These are phyloP conservation scores for Nasua narica DNA, from an alignment of 2,797 vertebrate genomes.

Conservation along the genomic window DNA sequence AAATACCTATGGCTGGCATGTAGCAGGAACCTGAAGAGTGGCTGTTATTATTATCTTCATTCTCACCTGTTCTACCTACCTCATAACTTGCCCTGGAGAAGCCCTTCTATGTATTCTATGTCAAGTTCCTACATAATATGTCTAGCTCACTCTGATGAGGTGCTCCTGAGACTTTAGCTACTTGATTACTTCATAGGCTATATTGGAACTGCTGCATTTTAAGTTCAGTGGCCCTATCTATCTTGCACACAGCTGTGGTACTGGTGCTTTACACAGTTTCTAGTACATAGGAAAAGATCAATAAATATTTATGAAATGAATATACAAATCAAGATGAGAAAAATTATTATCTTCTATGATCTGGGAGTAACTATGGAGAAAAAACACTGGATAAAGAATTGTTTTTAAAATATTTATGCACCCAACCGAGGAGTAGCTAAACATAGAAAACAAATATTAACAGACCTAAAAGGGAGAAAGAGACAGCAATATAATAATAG, in stretches of 20 bases:
- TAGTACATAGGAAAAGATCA: neutral
- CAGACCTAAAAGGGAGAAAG: neutral
- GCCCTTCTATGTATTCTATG: neutral
- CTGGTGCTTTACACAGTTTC: neutral
- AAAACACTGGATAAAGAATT: neutral
- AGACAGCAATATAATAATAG: neutral
- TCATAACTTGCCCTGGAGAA: neutral
- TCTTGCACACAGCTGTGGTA: neutral
- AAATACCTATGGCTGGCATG: neutral
- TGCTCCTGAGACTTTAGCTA: neutral
- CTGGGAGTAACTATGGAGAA: neutral
- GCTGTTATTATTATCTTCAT: neutral
- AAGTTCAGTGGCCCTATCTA: neutral
- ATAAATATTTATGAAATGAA: slow-evolving; percentile 34
- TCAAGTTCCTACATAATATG: neutral
- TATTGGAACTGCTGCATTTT: neutral
- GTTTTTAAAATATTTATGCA: neutral
- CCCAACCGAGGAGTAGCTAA: neutral
- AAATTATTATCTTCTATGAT: neutral
- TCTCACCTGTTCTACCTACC: neutral
- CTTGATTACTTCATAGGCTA: neutral
- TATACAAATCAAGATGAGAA: neutral
- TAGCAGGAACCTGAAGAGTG: neutral
- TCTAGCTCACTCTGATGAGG: neutral
- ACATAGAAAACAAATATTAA: neutral